Conservation (phyloP, 2,888 invertebrate genomes). For the Cyrtodaria siliqua region DNA sequence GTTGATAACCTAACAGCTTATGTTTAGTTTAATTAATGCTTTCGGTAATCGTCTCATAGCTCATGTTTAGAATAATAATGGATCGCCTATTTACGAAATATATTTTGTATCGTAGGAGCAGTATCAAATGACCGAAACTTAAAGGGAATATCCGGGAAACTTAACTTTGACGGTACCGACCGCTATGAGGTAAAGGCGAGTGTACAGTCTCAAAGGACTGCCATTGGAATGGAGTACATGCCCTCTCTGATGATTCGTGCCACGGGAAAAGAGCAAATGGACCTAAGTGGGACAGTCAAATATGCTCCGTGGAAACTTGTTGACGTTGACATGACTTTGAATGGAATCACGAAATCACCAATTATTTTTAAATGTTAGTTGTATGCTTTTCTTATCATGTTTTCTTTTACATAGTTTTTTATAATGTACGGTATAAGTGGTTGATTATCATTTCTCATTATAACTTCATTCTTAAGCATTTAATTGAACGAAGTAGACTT, state of each 20-base stretch:
- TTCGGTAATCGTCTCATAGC: too few species aligned
- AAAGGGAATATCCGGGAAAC: conserved; percentile 56
- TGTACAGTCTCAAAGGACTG: conserved; percentile 47
- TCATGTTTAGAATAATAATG: too few species aligned
- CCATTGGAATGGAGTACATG: conserved; percentile 57
- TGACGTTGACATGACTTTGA: conserved; percentile 64
- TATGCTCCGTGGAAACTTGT: conserved; percentile 63
- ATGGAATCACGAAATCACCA: conserved; percentile 65
- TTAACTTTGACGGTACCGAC: conserved; percentile 52
- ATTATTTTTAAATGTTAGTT: conserved; percentile 70
- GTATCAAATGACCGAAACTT: conserved; percentile 33
- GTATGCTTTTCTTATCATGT: too few species aligned
- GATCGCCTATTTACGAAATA: neutral
- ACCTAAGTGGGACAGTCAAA: conserved; percentile 55
- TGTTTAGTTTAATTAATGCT: too few species aligned
- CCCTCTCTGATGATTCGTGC: conserved; percentile 50
- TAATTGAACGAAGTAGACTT: too few species aligned
- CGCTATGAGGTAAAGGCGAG: conserved; percentile 57
- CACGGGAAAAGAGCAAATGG: conserved; percentile 39
- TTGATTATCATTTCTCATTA: too few species aligned
- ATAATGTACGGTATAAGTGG: too few species aligned
- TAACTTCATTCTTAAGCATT: too few species aligned
- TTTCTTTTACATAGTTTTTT: too few species aligned
- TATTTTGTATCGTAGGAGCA: conserved; percentile 39
- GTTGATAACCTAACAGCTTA: too few species aligned